phyloP scores from a whole-genome alignment of 2,888 invertebrate genomes.

The Agonopterix heracliana region DNA sequence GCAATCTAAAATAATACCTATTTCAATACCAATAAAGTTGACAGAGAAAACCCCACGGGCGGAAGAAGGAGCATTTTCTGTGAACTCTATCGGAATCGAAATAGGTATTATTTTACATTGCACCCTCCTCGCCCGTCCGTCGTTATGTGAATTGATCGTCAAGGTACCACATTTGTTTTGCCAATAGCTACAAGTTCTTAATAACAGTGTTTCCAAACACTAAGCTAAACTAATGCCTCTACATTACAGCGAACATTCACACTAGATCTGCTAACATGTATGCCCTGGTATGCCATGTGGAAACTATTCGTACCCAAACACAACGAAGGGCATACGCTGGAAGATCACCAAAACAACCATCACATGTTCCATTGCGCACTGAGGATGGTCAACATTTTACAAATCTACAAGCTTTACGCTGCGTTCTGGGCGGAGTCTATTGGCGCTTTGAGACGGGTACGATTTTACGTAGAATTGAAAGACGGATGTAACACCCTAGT shows the following conservation, averaged over 20 bases:
- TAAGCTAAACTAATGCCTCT: neutral
- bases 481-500: no score
- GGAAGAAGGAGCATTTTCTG: no score
- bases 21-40: no score
- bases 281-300: slow-evolving; percentile 65
- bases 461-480: neutral
- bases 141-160: no score
- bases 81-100: no score
- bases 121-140: no score
- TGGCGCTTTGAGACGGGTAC: slow-evolving; percentile 59
- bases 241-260: slow-evolving; percentile 55
- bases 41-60: no score
- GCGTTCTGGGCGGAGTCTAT: slow-evolving; percentile 64
- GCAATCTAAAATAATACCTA: no score
- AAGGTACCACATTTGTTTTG: no score
- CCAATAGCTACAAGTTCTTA: no score
- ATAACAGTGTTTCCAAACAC: no score
- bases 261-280: slow-evolving; percentile 60
- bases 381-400: slow-evolving; percentile 56
- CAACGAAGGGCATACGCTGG: slow-evolving; percentile 41
- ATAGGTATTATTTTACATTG: no score
- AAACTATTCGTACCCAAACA: slow-evolving; percentile 48
- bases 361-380: slow-evolving; percentile 57
- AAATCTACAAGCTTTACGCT: slow-evolving; percentile 61
- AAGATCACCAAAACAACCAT: slow-evolving; percentile 36